Evolutionary conservation across 2,888 invertebrate genomes (phyloP), one percentile per base, ranked within the genome.

Genomic region (Biston stratarius): DNA sequence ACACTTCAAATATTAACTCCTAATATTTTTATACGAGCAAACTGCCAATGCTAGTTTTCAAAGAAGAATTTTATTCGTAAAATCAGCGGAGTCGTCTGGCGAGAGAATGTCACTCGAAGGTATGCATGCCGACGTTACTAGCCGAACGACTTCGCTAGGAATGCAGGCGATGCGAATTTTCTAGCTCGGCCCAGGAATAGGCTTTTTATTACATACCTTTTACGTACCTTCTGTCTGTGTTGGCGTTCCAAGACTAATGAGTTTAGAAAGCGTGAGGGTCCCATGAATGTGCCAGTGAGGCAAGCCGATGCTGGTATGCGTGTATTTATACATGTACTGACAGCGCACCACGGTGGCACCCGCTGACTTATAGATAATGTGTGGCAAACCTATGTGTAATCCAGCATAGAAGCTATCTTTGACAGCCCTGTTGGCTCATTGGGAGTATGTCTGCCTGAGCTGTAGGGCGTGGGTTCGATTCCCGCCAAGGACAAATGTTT

Each of bases 81-180:
- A 70, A 67, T 73, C 68, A 66, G 51, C 48, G 64, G 57, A 66
- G 71, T 70, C 64, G 59, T 69, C 56, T 65, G 48, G 64, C 56
- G 47, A 49, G 55, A 48, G 68, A 69, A 67, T 67, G 67, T 63
- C 67, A 57, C 40, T 67, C 62, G 51, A 59, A 70, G 63, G 72
- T 71, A 55, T 62, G 67, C 71, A 71, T 72, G 75, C 73, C 72
- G 33, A 40, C 60, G 56, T 60, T 77, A 76, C 70, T 71, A 58
- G 47, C 55, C 56, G 72, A 71, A 71, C 69, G 71, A 73, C 60
- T 67, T 64, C 63, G 47, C 69, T 71, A 65, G 72, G 79, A 80
- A 80, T 77, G 72, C 61, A 53, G 33, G 71, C 71, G 45, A 76
- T 75, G 76, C 55, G 60, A 62, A 73, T 73, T 78, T 73, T 70